Percentiles rank a stretch among this genome's conserved stretches.
phyloP scores from a whole-genome alignment of 2,888 invertebrate species.

The Pollenia amentaria region DNA sequence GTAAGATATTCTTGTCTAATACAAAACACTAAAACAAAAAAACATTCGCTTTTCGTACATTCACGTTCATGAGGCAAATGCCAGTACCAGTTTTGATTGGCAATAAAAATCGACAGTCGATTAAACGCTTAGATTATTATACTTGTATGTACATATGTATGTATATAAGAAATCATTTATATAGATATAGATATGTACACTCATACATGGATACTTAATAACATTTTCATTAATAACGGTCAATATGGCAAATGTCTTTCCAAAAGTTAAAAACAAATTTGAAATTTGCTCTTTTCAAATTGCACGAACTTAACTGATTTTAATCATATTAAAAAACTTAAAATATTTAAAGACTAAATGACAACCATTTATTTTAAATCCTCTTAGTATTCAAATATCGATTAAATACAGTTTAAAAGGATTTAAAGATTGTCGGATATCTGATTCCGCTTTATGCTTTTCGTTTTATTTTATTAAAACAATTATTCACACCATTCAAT shows the following conservation, averaged over 20 bases:
- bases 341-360: neutral
- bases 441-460: neutral
- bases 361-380: neutral
- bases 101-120: conserved; percentile 43
- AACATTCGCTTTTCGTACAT: neutral
- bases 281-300: too few species aligned
- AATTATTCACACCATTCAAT: conserved; percentile 34
- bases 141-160: neutral
- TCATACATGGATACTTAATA: neutral
- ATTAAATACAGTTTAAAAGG: conserved; percentile 3
- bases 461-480: neutral
- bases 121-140: conserved; percentile 49
- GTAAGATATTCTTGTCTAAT: conserved; percentile 12
- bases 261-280: neutral
- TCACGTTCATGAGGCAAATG: neutral
- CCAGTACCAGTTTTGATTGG: conserved; percentile 36
- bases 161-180: neutral
- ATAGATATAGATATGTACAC: neutral
- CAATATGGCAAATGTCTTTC: conserved; percentile 2
- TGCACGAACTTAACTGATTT: too few species aligned
- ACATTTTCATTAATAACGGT: conserved; percentile 13
- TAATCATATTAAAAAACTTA: too few species aligned
- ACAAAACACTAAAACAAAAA: neutral
- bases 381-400: neutral
- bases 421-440: neutral